Evolutionary conservation across 2,888 invertebrate genomes (phyloP), one percentile per base, ranked within the genome.

Genomic region (Habroteleia sp.): DNA sequence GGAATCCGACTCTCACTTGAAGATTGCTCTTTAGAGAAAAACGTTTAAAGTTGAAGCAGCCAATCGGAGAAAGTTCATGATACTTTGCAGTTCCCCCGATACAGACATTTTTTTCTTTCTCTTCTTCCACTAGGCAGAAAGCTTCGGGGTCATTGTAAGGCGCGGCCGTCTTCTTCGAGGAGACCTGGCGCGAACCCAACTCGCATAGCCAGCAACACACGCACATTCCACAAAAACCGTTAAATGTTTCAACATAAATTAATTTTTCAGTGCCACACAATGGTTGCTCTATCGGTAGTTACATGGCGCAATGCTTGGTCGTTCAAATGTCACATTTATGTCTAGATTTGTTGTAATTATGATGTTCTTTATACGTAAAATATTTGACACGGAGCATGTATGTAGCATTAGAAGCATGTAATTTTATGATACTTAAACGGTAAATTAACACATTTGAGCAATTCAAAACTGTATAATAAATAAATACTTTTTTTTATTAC

Each of bases 191-290:
- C 83, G 79, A 75, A 74, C 84, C 87, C 87, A 87, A 86, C 84
- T 85, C 83, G 81, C 79, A 80, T 81, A 75, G 75, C 65, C 72
- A 56, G 44, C 71, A 66, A 79, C 83, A 82, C 82, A 81, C 78
- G 69, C 80, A 83, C 88, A 88, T 88, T 88, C 88, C 88, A 83
- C 82, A 82, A 84, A 86, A 87, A 88, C 88, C 88, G 88, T 88
- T 88, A 88, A 88, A 83, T 84, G 83, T 84, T 83, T 80, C 76
- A 73, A 71, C 66, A 78, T 77, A 76, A 76, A 77, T 78, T 79
- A 74, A 78, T 77, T 76, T 72, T 71, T 76, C 69, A 69, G 60
- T 76, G 72, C 63, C 76, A 72, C 23, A 68, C 68, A 76, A 72
- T 72, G 20, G 54, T 52, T 41, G 69, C 11, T 52, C 65, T 63